Conservation (phyloP, 2,113 vertebrate species). For the Puffinus mauretanicus region DNA sequence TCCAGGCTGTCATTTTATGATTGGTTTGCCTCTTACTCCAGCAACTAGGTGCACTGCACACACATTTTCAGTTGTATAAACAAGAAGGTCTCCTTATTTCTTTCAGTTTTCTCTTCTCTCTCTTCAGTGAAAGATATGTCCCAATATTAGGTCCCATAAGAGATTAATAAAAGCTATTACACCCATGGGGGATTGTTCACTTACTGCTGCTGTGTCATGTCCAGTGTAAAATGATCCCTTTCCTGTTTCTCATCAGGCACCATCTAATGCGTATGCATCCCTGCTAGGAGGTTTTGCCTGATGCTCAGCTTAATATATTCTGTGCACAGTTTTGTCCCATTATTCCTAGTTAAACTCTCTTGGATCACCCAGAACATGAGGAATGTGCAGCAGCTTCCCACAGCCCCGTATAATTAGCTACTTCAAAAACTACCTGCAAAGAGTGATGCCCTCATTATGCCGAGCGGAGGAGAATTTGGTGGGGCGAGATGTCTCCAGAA, state of each 20-base stretch:
- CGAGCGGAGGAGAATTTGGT: not conserved
- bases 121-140: not conserved
- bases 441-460: slow-evolving; percentile 58
- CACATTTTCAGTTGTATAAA: not conserved
- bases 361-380: slow-evolving; percentile 42
- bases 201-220: not conserved
- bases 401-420: slow-evolving; percentile 50
- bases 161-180: not conserved
- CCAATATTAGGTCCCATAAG: not conserved
- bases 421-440: slow-evolving; percentile 44
- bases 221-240: not conserved
- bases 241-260: not conserved
- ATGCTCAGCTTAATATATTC: slow-evolving; percentile 14
- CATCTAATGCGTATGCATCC: not conserved
- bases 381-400: slow-evolving; percentile 35
- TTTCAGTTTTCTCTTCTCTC: not conserved
- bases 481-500: not conserved
- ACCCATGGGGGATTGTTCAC: not conserved
- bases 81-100: not conserved
- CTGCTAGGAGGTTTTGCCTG: not conserved
- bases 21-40: not conserved
- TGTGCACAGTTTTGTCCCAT: slow-evolving; percentile 18
- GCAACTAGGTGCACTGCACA: not conserved
- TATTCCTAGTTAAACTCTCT: slow-evolving; percentile 39
- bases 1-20: not conserved